Evolutionary conservation across 1,140 invertebrate species (phyloP), one percentile per base, ranked within the genome.

Genomic region (Nasonia vitripennis): DNA sequence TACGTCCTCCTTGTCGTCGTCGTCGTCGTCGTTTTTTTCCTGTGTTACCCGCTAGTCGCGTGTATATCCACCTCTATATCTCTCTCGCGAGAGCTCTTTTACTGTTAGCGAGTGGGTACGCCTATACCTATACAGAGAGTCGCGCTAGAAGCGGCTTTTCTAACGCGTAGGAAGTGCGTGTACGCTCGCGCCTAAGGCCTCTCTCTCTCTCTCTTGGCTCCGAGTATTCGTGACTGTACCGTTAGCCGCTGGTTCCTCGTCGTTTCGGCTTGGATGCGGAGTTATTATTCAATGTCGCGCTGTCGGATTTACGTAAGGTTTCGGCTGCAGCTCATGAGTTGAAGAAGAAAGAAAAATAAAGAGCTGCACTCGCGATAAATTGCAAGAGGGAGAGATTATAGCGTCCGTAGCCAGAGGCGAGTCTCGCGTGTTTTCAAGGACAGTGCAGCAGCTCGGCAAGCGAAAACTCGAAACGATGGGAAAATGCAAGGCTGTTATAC

Each of bases 121-220:
- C 45, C 20, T 78, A 48, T 31, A 78, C 41, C 17, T 77, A 77
- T 45, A 78, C 7, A 45, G 17, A 45, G 17, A 48, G 48, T 51
- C 20, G 45, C 51, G 68, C 55, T 62, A 62, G 55, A 62, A 62
- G 45, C 12, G 80, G 41, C 17, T 83, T 82, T 74, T 75, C 48
- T 62, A 83, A 83, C 3, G 71, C 81, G 71, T 83, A 83, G 71
- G 81, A 83, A 83, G 70, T 41, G 48, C 81, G 23, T 27, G 27
- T n/a, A 45, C 6, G 10, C 7, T 45, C 41, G 41, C 11, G 31
- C 23, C 51, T 70, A 45, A 4, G 45, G n/a, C 27, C n/a, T 70
- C 23, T 71, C 27, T 71, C 27, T 71, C 70, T 71, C 70, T 27
- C 70, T 27, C 70, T 5, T 20, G 34, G 27, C 27, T 27, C 27